Evolutionary conservation across 2,113 vertebrate species (phyloP), one percentile per base, ranked within the genome.

Genomic region (Bubo blakistoni): DNA sequence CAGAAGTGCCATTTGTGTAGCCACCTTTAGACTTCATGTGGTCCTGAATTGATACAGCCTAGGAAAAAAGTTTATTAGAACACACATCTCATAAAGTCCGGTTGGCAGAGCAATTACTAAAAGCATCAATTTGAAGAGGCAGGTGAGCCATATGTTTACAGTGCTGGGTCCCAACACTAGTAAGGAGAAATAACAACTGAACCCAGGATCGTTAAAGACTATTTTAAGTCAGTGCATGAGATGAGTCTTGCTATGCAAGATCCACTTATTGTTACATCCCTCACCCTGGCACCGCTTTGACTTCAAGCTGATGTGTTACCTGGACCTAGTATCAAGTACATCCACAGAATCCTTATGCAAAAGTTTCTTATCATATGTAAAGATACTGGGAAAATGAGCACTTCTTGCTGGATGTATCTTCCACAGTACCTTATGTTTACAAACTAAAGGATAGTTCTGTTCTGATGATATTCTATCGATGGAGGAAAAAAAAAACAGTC

Each of bases 1-100:
- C 98, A 69, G 98, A 97, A 65, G 97, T 96, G 81, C 97, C 97
- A 21, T 98, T 98, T 55, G 94, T 95, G 69, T 99, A 98, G 66
- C 98, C 98, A 42, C 98, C 98, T 98, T 99, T 99, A 90, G 98
- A 99, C 97, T 99, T 99, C 98, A 99, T 99, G 92, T 99, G 98
- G 72, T 98, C 97, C 94, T 99, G 98, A 96, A 99, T 98, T 42
- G 98, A 97, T 92, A 98, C 96, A 92, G 98, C 98, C 98, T 99
- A 90, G 71, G 71, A 73, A 79, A 86, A 91, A 58, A 52, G 26
- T 86, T 51, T 13, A 63, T 96, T 89, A 81, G 36, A 74, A 87
- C 14, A 76, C 1, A 8, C 20, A 81, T 63, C n/a, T 81, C 58
- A 63, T 7, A 74, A 89, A 90, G 36, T 74, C 21, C 65, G 21